phyloP scores from a whole-genome alignment of 2,888 invertebrate species.

The Troilus luridus region DNA sequence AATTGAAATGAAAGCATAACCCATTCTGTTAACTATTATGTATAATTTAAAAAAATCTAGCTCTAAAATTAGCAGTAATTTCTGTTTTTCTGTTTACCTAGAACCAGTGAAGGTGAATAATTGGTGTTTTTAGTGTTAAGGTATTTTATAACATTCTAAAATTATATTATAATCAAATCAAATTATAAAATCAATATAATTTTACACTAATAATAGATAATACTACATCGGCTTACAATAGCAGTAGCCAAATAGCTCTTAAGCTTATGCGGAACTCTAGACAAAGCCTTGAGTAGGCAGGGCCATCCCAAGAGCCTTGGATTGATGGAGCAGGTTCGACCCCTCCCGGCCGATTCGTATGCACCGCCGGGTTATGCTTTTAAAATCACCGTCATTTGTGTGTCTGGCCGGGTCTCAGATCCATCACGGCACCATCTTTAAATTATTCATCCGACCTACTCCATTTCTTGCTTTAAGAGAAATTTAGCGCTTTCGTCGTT shows the following conservation, averaged over 20 bases:
- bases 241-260: neutral
- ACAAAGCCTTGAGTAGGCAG: neutral
- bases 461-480: neutral
- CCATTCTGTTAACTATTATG: too few species aligned
- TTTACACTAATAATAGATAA: too few species aligned
- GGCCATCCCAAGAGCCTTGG: neutral
- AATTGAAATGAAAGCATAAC: too few species aligned
- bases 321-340: neutral
- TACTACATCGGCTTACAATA: neutral
- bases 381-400: slow-evolving; percentile 33
- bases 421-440: neutral
- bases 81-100: too few species aligned
- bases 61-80: too few species aligned
- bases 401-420: slow-evolving; percentile 12
- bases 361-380: slow-evolving; percentile 12
- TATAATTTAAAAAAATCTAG: too few species aligned
- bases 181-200: too few species aligned
- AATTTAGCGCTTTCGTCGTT: neutral
- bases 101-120: too few species aligned
- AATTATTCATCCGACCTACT: neutral
- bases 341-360: neutral
- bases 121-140: too few species aligned
- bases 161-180: too few species aligned
- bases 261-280: neutral
- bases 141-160: too few species aligned